A percentile compares a stretch with the other conserved stretches of the same genome.
phyloP scores from a whole-genome alignment of 2,797 vertebrate species.

The Argentina silus region DNA sequence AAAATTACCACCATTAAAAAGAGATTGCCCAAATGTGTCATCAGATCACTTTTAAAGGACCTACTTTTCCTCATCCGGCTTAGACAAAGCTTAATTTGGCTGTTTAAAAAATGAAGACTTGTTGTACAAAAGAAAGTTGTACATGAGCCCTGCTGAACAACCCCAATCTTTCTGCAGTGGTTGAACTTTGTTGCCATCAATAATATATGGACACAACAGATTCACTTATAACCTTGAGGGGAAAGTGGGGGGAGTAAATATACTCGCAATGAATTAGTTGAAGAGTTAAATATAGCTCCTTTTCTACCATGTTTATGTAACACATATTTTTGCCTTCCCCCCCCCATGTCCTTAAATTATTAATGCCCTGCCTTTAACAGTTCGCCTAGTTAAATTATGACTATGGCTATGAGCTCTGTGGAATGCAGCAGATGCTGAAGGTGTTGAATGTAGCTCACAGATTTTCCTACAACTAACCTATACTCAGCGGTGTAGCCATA shows the following conservation, averaged over 20 bases:
- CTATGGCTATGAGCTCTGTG: conserved; percentile 8
- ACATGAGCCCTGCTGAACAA: neutral
- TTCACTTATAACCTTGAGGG: conserved; percentile 24
- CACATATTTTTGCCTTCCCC: conserved; percentile 5
- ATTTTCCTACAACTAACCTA: conserved; percentile 7
- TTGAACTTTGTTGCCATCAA: conserved; percentile 36
- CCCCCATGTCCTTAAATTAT: conserved; percentile 38
- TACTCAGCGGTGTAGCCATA: neutral
- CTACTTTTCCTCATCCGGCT: conserved; percentile 11
- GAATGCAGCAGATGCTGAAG: conserved; percentile 19
- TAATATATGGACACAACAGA: conserved; percentile 38
- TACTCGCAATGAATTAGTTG: conserved; percentile 29
- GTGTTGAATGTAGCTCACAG: conserved; percentile 23
- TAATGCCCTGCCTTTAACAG: conserved; percentile 36
- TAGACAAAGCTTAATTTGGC: too few species aligned
- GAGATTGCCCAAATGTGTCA: conserved; percentile 18
- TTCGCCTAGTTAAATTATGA: conserved; percentile 26
- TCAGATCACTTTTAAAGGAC: conserved; percentile 15
- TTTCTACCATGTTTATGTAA: conserved; percentile 42
- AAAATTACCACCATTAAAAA: conserved; percentile 5
- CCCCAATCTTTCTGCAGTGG: neutral
- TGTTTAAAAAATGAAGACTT: too few species aligned
- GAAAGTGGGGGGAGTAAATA: conserved; percentile 10
- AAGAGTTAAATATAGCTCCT: conserved; percentile 27
- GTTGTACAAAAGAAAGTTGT: neutral